These are phyloP conservation scores for Psilopsiagon aymara DNA, from an alignment of 2,113 vertebrate species.

Conservation along the genomic window DNA sequence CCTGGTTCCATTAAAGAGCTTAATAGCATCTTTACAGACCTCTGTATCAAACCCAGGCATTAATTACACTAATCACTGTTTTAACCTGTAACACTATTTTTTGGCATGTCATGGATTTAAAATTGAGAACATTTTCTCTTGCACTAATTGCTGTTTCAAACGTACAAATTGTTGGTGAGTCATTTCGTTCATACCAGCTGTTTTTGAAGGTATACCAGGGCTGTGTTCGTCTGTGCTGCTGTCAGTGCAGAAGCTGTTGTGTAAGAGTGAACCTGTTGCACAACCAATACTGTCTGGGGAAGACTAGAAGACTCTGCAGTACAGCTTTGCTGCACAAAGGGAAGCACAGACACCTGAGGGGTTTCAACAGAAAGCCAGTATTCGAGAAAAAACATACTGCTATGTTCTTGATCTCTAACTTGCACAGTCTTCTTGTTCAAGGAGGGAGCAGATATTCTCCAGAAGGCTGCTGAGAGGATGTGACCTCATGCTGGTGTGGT, in stretches of 20 bases:
- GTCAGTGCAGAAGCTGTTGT: neutral
- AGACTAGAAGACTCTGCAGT: neutral
- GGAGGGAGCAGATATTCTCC: neutral
- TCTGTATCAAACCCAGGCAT: neutral
- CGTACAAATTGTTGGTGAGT: neutral
- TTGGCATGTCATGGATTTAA: neutral
- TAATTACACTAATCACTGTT: neutral
- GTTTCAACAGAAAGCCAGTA: neutral
- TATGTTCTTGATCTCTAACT: neutral
- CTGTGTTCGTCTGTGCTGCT: neutral
- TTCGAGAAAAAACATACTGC: neutral
- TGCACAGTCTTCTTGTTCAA: neutral
- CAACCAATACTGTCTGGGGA: neutral
- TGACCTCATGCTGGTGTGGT: fast-evolving
- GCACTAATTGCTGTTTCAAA: neutral
- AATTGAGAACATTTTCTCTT: neutral
- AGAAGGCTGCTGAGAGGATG: neutral
- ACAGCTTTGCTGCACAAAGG: neutral
- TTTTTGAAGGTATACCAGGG: neutral
- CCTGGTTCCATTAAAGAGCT: neutral
- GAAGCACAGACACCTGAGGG: neutral
- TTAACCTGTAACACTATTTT: neutral
- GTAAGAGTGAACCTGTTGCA: neutral
- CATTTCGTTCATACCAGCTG: neutral
- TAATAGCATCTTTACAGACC: neutral